Evolutionary conservation across 2,888 invertebrate genomes (phyloP).

Genomic region (Pegoplata infirma): DNA sequence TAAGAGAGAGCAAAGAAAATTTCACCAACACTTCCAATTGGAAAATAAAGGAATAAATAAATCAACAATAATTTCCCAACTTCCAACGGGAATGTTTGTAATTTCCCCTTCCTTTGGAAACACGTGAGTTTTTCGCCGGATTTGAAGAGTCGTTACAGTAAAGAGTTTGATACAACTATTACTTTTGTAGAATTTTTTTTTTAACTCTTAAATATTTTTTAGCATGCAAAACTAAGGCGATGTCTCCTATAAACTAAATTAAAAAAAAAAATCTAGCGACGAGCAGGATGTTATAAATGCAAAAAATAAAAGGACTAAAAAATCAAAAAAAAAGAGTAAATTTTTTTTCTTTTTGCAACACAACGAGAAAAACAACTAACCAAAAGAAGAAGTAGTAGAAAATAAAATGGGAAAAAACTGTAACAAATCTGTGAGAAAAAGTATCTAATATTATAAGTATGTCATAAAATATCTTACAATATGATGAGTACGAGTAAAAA

Average conservation of each 20-base stretch:
- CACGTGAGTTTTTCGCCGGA: conserved; percentile 60
- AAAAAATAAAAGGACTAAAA: not conserved
- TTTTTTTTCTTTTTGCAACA: too few species aligned
- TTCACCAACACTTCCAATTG: conserved; percentile 14
- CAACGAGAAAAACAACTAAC: not conserved
- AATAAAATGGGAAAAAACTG: conserved; percentile 27
- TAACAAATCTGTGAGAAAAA: conserved; percentile 61
- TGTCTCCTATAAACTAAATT: not conserved
- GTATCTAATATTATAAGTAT: conserved; percentile 60
- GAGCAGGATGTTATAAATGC: not conserved
- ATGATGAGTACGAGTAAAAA: conserved; percentile 49
- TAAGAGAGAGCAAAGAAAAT: not conserved
- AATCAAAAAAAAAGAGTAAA: conserved; percentile 1
- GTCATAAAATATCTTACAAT: conserved; percentile 59
- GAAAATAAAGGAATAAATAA: not conserved
- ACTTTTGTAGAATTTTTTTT: not conserved
- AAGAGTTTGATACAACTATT: conserved; percentile 8
- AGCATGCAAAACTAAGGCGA: not conserved
- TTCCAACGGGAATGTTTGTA: conserved; percentile 21
- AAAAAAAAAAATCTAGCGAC: not conserved
- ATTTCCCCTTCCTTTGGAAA: conserved; percentile 54
- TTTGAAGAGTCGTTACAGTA: not conserved
- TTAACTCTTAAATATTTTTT: too few species aligned
- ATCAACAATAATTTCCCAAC: not conserved
- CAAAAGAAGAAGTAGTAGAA: not conserved